Conservation (phyloP, 1,140 invertebrate species). For the Drosophila persimilis region DNA sequence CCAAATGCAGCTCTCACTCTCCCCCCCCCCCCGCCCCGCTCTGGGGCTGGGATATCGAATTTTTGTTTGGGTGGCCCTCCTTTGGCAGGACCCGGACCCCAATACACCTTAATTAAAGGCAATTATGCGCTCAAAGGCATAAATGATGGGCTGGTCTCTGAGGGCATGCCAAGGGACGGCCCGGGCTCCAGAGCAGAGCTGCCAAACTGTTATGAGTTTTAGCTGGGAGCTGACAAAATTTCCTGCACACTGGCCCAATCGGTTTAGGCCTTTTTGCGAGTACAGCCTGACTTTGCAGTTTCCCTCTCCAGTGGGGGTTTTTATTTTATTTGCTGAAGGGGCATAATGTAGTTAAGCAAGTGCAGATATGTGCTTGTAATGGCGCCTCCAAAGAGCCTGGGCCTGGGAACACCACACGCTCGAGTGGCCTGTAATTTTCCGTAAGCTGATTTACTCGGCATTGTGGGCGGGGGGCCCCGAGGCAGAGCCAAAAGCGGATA, state of each 20-base stretch:
- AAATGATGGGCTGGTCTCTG: conserved; percentile 64
- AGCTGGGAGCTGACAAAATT: conserved; percentile 58
- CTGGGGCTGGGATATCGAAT: conserved; percentile 50
- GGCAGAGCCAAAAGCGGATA: conserved; percentile 53
- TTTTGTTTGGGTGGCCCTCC: conserved; percentile 52
- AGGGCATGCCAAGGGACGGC: no score
- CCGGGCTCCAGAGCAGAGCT: no score
- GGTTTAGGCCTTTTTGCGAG: conserved; percentile 57
- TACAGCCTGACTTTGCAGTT: conserved; percentile 48
- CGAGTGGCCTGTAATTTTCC: conserved; percentile 67
- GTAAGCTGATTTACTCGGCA: conserved; percentile 75
- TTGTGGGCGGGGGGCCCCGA: conserved; percentile 24
- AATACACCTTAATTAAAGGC: conserved; percentile 80
- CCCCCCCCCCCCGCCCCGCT: background rate
- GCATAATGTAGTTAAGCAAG: conserved; percentile 76
- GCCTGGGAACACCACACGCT: conserved; percentile 21
- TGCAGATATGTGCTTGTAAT: conserved; percentile 57
- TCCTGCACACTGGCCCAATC: conserved; percentile 57
- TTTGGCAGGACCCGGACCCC: conserved; percentile 29
- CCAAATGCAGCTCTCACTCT: background rate
- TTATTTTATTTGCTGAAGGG: conserved; percentile 69
- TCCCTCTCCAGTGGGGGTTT: conserved; percentile 8
- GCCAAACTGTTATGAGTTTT: conserved; percentile 75
- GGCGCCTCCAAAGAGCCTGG: conserved; percentile 6
- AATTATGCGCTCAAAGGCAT: conserved; percentile 80